These are phyloP conservation scores for Rhinopomastus cyanomelas DNA, from an alignment of 2,113 vertebrate species.

Conservation along the genomic window DNA sequence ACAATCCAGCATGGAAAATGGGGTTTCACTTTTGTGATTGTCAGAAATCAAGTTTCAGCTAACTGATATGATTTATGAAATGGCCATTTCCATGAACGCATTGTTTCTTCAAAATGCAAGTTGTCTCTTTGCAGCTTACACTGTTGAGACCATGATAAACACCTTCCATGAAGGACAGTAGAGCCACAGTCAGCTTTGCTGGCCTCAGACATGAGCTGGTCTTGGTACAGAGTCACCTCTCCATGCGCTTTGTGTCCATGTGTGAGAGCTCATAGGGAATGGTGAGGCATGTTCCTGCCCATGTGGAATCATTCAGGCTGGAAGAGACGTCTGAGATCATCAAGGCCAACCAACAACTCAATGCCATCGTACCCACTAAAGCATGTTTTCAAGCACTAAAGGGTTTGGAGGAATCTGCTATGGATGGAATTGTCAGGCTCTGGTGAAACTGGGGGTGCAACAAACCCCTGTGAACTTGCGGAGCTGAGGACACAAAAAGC, in stretches of 20 bases:
- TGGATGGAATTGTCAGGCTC: neutral
- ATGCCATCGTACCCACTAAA: no score
- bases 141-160: neutral
- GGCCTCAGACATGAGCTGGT: neutral
- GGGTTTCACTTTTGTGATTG: neutral
- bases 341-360: no score
- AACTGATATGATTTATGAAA: neutral
- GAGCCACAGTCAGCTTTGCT: neutral
- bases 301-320: fast-evolving
- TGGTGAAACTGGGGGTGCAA: neutral
- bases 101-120: neutral
- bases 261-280: fast-evolving
- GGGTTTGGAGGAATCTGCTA: neutral
- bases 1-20: neutral
- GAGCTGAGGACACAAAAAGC: neutral
- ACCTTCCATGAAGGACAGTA: neutral
- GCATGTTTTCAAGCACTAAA: no score
- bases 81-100: neutral
- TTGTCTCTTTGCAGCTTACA: neutral
- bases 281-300: fast-evolving
- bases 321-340: no score
- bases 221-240: neutral
- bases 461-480: neutral
- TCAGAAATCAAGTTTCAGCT: neutral
- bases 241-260: fast-evolving